Conservation (phyloP, 2,888 invertebrate species). For the Tuberolachnus salignus region DNA sequence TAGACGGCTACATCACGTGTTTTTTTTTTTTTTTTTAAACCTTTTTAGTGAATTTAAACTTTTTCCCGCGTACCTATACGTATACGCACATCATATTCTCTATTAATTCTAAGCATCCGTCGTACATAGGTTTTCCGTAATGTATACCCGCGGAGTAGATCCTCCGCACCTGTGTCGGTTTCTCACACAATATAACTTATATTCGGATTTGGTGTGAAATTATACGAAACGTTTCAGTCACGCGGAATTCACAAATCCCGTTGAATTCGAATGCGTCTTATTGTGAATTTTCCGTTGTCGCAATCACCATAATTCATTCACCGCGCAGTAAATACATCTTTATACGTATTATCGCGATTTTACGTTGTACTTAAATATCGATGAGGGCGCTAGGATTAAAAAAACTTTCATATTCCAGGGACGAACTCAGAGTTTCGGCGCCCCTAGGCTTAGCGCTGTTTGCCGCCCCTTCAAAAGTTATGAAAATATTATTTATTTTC, state of each 20-base stretch:
- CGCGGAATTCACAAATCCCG: constrained; percentile 32
- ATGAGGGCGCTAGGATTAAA: no score
- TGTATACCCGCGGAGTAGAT: background rate
- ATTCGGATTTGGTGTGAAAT: constrained; percentile 13
- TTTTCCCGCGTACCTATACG: no score
- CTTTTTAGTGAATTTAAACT: background rate
- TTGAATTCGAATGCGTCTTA: constrained; percentile 25
- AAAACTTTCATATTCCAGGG: no score
- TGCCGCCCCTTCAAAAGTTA: no score
- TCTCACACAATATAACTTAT: constrained; percentile 33
- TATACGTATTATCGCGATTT: no score
- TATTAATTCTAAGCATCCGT: constrained; percentile 25
- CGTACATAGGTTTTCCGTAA: constrained; percentile 17
- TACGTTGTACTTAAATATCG: no score
- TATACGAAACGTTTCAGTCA: constrained; percentile 29
- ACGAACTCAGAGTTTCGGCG: no score
- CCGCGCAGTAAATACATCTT: background rate
- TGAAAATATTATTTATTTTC: no score
- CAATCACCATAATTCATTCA: constrained; percentile 2
- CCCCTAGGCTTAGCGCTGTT: no score
- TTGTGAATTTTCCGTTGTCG: background rate
- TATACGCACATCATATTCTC: constrained; percentile 14
- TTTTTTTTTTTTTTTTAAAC: constrained; percentile 11
- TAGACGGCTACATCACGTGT: no score
- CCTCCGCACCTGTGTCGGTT: constrained; percentile 26